These are phyloP conservation scores for Notechis scutatus DNA, from an alignment of 2,113 vertebrate species.

Conservation along the genomic window DNA sequence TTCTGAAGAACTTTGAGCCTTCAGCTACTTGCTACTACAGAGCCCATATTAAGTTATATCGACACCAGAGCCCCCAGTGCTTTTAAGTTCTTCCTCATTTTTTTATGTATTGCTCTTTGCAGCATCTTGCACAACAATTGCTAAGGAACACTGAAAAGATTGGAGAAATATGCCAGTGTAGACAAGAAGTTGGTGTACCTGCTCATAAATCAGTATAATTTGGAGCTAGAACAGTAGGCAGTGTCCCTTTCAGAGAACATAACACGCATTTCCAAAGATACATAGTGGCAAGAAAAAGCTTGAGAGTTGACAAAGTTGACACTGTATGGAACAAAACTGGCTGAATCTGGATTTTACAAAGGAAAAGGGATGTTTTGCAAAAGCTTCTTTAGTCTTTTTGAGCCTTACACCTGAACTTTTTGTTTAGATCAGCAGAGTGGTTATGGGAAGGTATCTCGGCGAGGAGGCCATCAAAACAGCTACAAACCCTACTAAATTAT, in stretches of 20 bases:
- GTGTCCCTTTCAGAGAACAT: background rate
- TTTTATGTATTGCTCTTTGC: background rate
- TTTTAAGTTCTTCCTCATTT: background rate
- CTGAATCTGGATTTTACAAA: background rate
- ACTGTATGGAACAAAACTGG: too few relatives aligned
- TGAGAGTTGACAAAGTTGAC: too few relatives aligned
- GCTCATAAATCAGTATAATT: background rate
- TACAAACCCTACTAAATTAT: constrained; percentile 98
- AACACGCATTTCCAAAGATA: background rate
- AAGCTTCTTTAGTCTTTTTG: background rate
- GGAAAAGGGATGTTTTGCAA: background rate
- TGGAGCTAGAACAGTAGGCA: background rate
- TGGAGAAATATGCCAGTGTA: background rate
- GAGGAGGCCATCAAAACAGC: constrained; percentile 97
- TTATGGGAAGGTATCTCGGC: constrained; percentile 96
- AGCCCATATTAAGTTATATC: background rate
- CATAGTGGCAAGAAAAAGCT: too few relatives aligned
- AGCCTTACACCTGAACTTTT: constrained; percentile 39
- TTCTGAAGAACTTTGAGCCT: background rate
- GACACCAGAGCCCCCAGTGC: background rate
- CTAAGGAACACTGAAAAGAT: background rate
- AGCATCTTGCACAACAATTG: background rate
- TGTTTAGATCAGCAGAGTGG: constrained; percentile 91
- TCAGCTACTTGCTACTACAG: background rate
- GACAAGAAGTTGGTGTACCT: background rate